phyloP scores from a whole-genome alignment of 2,888 invertebrate genomes.

The Lasioglossum vierecki region DNA sequence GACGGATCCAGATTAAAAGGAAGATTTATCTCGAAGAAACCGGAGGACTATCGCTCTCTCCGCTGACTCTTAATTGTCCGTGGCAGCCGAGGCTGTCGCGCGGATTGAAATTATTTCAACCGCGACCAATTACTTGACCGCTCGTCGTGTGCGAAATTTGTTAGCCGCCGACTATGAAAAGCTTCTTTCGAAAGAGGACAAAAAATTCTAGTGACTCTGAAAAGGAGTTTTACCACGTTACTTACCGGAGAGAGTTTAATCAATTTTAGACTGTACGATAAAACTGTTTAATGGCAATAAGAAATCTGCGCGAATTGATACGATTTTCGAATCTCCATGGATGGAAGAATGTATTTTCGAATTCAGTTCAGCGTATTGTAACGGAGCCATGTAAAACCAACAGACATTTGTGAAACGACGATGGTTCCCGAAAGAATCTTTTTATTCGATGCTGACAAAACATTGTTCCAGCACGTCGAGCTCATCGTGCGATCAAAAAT shows the following conservation, averaged over 20 bases:
- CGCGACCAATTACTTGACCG: background rate
- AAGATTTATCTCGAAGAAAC: conserved; percentile 51
- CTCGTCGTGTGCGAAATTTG: background rate
- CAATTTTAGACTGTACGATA: background rate
- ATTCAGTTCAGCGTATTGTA: background rate
- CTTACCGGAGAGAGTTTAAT: background rate
- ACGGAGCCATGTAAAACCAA: background rate
- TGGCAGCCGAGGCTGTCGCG: conserved; percentile 24
- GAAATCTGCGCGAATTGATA: background rate
- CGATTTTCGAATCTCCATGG: background rate
- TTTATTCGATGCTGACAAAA: background rate
- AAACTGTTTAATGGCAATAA: no score
- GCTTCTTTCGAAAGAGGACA: background rate
- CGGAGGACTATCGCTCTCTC: conserved; percentile 29
- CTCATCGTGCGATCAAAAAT: background rate
- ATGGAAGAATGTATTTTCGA: background rate
- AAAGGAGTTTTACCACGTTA: background rate
- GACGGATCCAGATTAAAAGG: conserved; percentile 66
- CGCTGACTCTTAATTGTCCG: conserved; percentile 44
- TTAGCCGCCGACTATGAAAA: background rate
- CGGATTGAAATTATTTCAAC: conserved; percentile 34
- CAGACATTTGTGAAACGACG: background rate
- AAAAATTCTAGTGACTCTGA: background rate
- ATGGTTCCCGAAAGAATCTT: background rate
- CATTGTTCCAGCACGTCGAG: background rate